Evolutionary conservation across 1,140 invertebrate species (phyloP).

Genomic region (Papilio helenus): DNA sequence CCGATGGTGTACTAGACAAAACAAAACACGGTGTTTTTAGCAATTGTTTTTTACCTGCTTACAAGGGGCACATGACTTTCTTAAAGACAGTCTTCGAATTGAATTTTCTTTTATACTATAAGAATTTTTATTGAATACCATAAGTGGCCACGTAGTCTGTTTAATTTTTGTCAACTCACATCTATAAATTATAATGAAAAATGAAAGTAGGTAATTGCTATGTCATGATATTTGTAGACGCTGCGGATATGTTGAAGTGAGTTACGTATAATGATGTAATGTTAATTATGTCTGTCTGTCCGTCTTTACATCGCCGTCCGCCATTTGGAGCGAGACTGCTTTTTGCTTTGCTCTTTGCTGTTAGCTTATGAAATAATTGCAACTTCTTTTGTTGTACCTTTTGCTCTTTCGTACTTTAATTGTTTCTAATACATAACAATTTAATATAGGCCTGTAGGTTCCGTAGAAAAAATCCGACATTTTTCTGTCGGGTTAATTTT

Average conservation of each 20-base stretch:
- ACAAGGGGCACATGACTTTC: no score
- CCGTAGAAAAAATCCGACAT: neutral
- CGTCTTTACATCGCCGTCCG: conserved; percentile 10
- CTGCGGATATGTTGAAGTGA: neutral
- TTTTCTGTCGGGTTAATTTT: neutral
- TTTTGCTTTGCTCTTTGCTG: conserved; percentile 16
- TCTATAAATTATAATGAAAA: neutral
- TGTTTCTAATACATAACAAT: neutral
- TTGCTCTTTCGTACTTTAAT: neutral
- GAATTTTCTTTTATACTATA: no score
- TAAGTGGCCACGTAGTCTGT: neutral
- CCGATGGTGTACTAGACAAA: neutral
- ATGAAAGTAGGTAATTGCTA: conserved; percentile 16
- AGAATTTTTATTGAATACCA: neutral
- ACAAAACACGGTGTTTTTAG: neutral
- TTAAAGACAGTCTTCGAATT: no score
- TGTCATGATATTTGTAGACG: neutral
- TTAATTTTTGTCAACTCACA: neutral
- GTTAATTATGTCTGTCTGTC: conserved; percentile 1
- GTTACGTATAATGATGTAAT: conserved; percentile 3
- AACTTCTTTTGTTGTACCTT: neutral
- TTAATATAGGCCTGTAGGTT: neutral
- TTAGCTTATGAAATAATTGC: conserved; percentile 18
- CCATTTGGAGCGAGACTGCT: conserved; percentile 19
- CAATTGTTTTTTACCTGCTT: no score